These are phyloP conservation scores for Clytia hemisphaerica DNA, from an alignment of 30 jellyfish, hydroid and myxozoan genomes.

Conservation along the genomic window DNA sequence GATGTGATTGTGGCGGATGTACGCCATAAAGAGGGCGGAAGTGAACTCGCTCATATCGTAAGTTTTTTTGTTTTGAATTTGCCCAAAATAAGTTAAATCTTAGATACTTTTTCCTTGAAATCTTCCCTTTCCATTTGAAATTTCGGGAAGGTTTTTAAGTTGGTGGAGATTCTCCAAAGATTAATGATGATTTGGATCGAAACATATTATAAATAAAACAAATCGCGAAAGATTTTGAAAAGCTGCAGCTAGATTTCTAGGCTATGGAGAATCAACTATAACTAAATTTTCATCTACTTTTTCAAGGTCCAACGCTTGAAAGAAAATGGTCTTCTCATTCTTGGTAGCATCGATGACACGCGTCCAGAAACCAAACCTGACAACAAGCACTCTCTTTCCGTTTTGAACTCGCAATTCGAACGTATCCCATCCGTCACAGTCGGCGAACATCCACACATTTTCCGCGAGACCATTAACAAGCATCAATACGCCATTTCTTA, in stretches of 20 bases:
- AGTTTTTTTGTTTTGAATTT: too few relatives aligned
- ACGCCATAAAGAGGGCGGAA: slow-evolving; percentile 6
- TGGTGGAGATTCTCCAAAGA: too few relatives aligned
- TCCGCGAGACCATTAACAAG: slow-evolving; percentile 18
- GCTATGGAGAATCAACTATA: too few relatives aligned
- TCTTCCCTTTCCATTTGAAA: too few relatives aligned
- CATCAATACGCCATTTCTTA: slow-evolving; percentile 28
- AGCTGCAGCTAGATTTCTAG: too few relatives aligned
- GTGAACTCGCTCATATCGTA: slow-evolving; percentile 1
- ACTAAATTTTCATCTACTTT: too few relatives aligned
- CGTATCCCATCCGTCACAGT: background rate
- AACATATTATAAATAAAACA: too few relatives aligned
- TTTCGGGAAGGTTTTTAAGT: too few relatives aligned
- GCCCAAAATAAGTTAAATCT: too few relatives aligned
- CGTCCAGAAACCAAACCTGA: background rate
- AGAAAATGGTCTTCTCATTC: background rate
- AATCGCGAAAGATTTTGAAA: too few relatives aligned
- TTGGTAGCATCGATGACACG: slow-evolving; percentile 32
- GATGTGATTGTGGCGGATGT: slow-evolving; percentile 25
- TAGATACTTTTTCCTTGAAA: too few relatives aligned
- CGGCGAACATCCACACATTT: slow-evolving; percentile 13
- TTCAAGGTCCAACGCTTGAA: slow-evolving; percentile 14
- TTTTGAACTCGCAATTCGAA: background rate
- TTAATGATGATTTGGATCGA: too few relatives aligned
- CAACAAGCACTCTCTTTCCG: background rate